These are phyloP conservation scores for Hypomecis atomaria DNA, from an alignment of 2,888 invertebrate species.

Conservation along the genomic window DNA sequence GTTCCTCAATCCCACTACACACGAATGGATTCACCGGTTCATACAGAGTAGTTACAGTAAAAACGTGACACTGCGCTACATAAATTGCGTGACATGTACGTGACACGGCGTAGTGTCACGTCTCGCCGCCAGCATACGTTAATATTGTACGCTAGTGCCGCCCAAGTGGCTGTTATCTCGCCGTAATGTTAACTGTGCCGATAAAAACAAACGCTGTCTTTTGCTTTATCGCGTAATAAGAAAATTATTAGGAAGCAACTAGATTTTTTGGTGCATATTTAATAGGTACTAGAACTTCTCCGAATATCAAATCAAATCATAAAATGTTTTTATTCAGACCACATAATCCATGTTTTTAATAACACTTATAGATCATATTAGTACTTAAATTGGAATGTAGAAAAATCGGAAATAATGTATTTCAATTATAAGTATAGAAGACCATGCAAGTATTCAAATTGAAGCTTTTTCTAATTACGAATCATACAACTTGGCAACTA, in stretches of 20 bases:
- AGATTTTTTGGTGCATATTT: too few species aligned
- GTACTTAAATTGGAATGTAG: too few species aligned
- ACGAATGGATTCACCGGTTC: slow-evolving; percentile 20
- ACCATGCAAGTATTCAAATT: too few species aligned
- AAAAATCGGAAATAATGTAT: too few species aligned
- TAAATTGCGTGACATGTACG: slow-evolving; percentile 53
- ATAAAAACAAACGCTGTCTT: slow-evolving; percentile 39
- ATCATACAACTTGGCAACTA: too few species aligned
- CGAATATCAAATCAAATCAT: too few species aligned
- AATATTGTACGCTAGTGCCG: slow-evolving; percentile 48
- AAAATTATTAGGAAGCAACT: not conserved
- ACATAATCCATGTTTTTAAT: too few species aligned
- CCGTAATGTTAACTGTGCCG: slow-evolving; percentile 36
- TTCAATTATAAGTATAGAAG: too few species aligned
- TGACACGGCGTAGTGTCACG: slow-evolving; percentile 43
- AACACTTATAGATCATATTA: too few species aligned
- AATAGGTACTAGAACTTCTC: too few species aligned
- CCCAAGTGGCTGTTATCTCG: slow-evolving; percentile 40
- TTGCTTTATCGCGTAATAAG: not conserved
- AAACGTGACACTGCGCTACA: slow-evolving; percentile 40
- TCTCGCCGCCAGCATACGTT: slow-evolving; percentile 38
- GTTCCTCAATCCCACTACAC: slow-evolving; percentile 10
- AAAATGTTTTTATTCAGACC: too few species aligned
- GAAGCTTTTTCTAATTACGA: too few species aligned
- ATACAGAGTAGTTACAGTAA: slow-evolving; percentile 22